phyloP scores from a whole-genome alignment of 2,113 vertebrate species.

The Chamaetylas fuelleborni region DNA sequence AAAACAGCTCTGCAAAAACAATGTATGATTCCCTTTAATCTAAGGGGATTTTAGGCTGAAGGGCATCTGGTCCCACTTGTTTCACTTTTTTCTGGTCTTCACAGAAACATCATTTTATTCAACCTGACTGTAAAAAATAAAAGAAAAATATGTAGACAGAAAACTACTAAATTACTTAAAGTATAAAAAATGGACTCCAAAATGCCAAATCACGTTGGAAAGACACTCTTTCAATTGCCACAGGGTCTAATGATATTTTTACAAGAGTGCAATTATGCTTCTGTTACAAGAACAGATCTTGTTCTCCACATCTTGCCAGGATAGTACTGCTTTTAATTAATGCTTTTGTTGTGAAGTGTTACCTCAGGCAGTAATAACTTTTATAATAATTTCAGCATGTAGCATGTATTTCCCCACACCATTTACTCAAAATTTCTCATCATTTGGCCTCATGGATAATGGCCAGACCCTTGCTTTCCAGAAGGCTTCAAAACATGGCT shows the following conservation, averaged over 20 bases:
- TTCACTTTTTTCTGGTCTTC: neutral
- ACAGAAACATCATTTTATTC: neutral
- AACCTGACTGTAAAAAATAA: neutral
- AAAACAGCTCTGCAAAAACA: neutral
- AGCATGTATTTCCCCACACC: neutral
- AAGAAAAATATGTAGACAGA: neutral
- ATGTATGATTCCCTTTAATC: neutral
- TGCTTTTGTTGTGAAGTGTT: slow-evolving; percentile 45
- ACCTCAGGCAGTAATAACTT: slow-evolving; percentile 34
- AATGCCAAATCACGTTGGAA: neutral
- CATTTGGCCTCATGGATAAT: neutral
- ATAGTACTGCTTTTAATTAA: slow-evolving; percentile 57
- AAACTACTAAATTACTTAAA: neutral
- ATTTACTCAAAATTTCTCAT: slow-evolving; percentile 37
- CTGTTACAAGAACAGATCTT: slow-evolving; percentile 51
- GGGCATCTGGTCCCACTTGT: neutral
- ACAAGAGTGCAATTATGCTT: slow-evolving; percentile 50
- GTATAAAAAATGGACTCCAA: neutral
- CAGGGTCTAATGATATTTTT: slow-evolving; percentile 53
- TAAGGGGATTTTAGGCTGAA: neutral
- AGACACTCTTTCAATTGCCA: neutral
- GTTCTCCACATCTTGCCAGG: slow-evolving; percentile 6
- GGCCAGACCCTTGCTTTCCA: neutral
- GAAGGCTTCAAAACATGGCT: neutral
- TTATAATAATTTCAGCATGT: slow-evolving; percentile 52